Conservation (phyloP, 2,888 invertebrate species). For the Drosophila neonasuta region DNA sequence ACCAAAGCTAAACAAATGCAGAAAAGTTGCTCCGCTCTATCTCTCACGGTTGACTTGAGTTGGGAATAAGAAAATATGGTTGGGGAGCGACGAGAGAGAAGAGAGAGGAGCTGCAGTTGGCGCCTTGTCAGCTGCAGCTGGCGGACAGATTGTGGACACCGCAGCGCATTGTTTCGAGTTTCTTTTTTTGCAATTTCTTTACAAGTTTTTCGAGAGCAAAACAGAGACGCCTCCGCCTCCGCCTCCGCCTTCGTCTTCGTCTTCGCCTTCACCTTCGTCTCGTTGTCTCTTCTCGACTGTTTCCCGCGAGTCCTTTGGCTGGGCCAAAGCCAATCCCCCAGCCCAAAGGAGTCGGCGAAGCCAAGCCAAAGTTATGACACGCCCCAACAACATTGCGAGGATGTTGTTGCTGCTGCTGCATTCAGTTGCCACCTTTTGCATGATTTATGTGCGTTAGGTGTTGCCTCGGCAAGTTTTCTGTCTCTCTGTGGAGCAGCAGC, state of each 20-base stretch:
- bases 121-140: conserved; percentile 66
- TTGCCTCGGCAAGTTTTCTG: conserved; percentile 52
- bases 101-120: conserved; percentile 41
- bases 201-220: conserved; percentile 39
- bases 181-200: conserved; percentile 36
- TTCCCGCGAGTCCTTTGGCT: conserved; percentile 56
- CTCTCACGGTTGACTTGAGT: neutral
- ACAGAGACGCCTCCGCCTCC: conserved; percentile 7
- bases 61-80: conserved; percentile 1
- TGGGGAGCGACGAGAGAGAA: neutral
- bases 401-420: conserved; percentile 29
- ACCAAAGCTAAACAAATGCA: conserved; percentile 65
- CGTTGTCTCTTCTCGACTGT: conserved; percentile 51
- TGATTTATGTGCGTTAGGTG: conserved; percentile 75
- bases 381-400: conserved; percentile 41
- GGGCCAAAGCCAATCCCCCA: conserved; percentile 37
- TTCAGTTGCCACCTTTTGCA: conserved; percentile 66
- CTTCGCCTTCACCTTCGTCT: conserved; percentile 28
- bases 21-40: conserved; percentile 51
- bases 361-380: conserved; percentile 67
- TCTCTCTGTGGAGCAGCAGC: conserved; percentile 25
- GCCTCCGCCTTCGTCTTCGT: conserved; percentile 21
- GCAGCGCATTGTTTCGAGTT: conserved; percentile 38
- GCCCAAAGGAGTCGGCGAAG: conserved; percentile 24
- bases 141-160: conserved; percentile 19